Evolutionary conservation across 1,140 invertebrate genomes (phyloP).

Genomic region (Helicoverpa armigera): DNA sequence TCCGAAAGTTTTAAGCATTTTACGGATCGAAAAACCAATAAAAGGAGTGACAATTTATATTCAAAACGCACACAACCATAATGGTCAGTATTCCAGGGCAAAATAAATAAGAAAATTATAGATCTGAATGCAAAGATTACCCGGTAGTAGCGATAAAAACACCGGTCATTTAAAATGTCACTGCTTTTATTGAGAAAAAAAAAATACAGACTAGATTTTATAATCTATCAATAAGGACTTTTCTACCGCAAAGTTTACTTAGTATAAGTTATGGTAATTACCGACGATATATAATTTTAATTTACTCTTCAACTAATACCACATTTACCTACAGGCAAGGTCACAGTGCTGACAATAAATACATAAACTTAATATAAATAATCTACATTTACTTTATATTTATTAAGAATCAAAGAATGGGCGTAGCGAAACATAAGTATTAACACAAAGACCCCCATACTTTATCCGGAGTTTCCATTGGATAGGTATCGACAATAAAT

Average conservation of each 20-base stretch:
- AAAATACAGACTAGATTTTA: slow-evolving; percentile 38
- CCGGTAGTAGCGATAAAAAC: background rate
- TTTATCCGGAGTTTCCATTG: too few species aligned
- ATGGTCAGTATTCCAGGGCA: background rate
- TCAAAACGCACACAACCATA: slow-evolving; percentile 20
- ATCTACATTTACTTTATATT: background rate
- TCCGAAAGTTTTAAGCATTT: slow-evolving; percentile 18
- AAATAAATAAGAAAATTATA: too few species aligned
- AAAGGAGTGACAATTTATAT: slow-evolving; percentile 8
- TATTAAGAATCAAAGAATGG: background rate
- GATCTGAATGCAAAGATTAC: too few species aligned
- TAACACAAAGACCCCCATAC: background rate
- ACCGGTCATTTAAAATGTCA: background rate
- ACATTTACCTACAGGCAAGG: background rate
- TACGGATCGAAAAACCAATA: background rate
- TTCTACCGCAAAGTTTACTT: slow-evolving; percentile 44
- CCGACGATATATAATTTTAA: background rate
- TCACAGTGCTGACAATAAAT: slow-evolving; percentile 30
- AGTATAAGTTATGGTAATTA: slow-evolving; percentile 1
- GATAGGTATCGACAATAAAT: slow-evolving; percentile 15
- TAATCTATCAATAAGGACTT: slow-evolving; percentile 43
- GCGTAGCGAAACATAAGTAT: background rate
- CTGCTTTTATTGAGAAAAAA: slow-evolving; percentile 1
- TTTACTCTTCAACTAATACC: background rate
- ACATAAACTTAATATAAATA: background rate